Conservation (phyloP, 1,140 invertebrate genomes). For the Bombus balteatus region DNA sequence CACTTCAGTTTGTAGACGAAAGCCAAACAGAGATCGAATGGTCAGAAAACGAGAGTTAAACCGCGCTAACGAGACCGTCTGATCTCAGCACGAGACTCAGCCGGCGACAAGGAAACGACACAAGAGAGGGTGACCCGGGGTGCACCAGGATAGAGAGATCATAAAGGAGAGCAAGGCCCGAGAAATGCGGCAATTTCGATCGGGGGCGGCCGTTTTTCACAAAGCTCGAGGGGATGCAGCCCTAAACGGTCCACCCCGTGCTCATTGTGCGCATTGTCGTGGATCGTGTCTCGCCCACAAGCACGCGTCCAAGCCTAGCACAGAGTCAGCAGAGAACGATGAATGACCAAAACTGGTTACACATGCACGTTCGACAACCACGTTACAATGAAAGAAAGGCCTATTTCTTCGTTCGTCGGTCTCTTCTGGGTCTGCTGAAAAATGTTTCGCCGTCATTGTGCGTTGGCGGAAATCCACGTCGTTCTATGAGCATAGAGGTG, state of each 20-base stretch:
- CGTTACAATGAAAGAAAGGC: conserved; percentile 71
- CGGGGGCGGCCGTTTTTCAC: conserved; percentile 42
- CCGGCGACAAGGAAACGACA: background rate
- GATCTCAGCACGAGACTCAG: background rate
- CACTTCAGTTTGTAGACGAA: too few species aligned
- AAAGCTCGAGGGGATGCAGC: conserved; percentile 17
- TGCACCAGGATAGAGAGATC: conserved; percentile 20
- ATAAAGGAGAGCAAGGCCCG: background rate
- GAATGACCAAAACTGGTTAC: conserved; percentile 72
- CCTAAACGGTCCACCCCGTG: conserved; percentile 71
- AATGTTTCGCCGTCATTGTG: conserved; percentile 60
- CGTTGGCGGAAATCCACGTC: conserved; percentile 24
- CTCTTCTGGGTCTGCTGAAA: conserved; percentile 46
- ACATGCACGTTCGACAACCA: conserved; percentile 71
- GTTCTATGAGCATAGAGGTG: background rate
- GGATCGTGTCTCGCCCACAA: conserved; percentile 57
- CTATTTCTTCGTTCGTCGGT: background rate
- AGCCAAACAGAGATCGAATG: background rate
- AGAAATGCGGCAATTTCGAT: conserved; percentile 55
- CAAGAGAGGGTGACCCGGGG: background rate
- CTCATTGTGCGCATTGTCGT: conserved; percentile 70
- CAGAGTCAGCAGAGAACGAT: conserved; percentile 31
- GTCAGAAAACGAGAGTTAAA: background rate
- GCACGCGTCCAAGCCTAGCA: conserved; percentile 46
- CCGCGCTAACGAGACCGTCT: background rate